Percentiles rank a stretch among this genome's conserved stretches.
Conservation (phyloP, 64 coral and sea anemone genomes). For the Pocillopora verrucosa region DNA sequence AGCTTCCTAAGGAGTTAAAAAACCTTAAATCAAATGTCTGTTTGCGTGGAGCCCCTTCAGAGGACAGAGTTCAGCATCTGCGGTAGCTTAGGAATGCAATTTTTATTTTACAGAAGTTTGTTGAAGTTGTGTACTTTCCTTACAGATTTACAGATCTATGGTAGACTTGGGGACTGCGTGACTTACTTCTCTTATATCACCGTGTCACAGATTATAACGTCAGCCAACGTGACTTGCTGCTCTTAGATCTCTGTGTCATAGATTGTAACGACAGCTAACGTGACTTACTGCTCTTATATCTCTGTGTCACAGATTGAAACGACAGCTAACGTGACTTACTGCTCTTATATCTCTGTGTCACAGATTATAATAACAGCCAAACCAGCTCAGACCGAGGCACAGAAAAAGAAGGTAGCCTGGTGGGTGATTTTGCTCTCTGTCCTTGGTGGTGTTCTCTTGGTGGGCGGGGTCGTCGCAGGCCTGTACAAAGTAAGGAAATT, state of each 20-base stretch:
- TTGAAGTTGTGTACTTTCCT: no score
- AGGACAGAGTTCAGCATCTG: no score
- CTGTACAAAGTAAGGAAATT: conserved; percentile 73
- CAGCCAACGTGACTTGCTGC: conserved; percentile 26
- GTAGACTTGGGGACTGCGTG: not conserved
- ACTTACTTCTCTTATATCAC: not conserved
- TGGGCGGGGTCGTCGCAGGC: conserved; percentile 47
- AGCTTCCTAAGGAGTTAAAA: no score
- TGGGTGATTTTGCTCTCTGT: conserved; percentile 79
- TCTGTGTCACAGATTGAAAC: conserved; percentile 50
- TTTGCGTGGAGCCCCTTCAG: no score
- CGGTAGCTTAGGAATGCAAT: no score
- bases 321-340: conserved; percentile 3
- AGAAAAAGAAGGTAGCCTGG: conserved; percentile 60
- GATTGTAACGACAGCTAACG: not conserved
- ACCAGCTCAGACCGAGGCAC: conserved; percentile 18
- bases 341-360: not conserved
- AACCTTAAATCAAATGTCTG: no score
- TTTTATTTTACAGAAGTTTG: no score
- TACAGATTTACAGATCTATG: not conserved
- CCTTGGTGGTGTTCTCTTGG: conserved; percentile 61
- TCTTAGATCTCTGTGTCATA: not conserved
- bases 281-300: not conserved
- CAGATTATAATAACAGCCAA: conserved; percentile 65
- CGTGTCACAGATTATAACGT: conserved; percentile 53